These are phyloP conservation scores for Ploceus nigricollis DNA, from an alignment of 2,113 vertebrate genomes.

Conservation along the genomic window DNA sequence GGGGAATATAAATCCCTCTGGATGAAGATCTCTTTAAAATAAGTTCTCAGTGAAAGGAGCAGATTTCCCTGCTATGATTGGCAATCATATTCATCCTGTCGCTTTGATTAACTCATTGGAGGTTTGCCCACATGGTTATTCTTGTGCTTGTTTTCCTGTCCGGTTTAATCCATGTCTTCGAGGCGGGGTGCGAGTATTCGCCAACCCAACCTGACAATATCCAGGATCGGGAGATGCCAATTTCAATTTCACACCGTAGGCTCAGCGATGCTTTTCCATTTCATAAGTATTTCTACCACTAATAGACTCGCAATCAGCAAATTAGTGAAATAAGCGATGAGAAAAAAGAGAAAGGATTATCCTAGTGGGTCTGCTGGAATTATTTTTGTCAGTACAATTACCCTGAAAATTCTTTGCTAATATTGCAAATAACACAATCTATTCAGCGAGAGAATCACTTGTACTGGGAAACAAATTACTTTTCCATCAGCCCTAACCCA, in stretches of 20 bases:
- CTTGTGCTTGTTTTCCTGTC: conserved; percentile 4
- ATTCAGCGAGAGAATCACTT: conserved; percentile 55
- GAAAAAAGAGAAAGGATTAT: conserved; percentile 44
- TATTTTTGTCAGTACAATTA: conserved; percentile 63
- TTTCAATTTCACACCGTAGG: conserved; percentile 19
- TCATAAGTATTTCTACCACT: conserved; percentile 29
- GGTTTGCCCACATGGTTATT: conserved; percentile 17
- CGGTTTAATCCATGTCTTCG: not conserved
- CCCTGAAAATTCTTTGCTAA: conserved; percentile 59
- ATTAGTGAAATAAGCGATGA: conserved; percentile 47
- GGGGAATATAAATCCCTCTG: not conserved
- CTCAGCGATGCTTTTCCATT: conserved; percentile 38
- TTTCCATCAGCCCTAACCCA: conserved; percentile 65
- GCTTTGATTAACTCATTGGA: conserved; percentile 23
- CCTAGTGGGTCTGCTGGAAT: conserved; percentile 48
- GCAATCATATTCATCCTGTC: conserved; percentile 38
- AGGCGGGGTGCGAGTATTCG: not conserved
- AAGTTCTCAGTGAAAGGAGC: conserved; percentile 17
- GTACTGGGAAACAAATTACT: conserved; percentile 62
- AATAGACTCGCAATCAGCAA: conserved; percentile 60
- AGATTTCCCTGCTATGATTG: conserved; percentile 44
- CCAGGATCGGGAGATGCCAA: not conserved
- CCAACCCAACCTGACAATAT: conserved; percentile 4
- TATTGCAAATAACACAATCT: conserved; percentile 60
- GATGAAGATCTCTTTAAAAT: conserved; percentile 26